Conservation (phyloP, 2,888 invertebrate species). For the Embidobia sp. region DNA sequence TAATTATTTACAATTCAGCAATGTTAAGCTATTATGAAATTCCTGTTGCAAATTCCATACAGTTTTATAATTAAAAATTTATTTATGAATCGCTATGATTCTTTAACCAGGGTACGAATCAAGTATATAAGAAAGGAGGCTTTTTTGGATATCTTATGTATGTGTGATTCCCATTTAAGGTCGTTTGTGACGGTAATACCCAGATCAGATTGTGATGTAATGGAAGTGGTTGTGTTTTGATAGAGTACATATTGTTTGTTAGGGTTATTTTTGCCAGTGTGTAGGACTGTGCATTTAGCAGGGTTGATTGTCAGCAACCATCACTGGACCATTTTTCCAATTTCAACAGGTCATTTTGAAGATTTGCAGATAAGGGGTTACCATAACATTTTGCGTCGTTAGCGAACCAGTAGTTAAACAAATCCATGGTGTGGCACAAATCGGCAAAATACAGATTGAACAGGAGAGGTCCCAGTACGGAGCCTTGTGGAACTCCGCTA, state of each 20-base stretch:
- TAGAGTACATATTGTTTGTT: neutral
- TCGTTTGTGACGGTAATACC: neutral
- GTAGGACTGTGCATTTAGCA: neutral
- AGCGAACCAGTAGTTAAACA: too few species aligned
- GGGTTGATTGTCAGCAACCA: neutral
- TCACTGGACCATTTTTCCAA: too few species aligned
- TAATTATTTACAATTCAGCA: too few species aligned
- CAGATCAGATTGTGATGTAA: neutral
- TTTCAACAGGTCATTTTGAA: too few species aligned
- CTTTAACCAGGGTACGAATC: too few species aligned
- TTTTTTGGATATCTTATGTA: neutral
- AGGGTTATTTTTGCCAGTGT: neutral
- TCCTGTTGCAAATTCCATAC: too few species aligned
- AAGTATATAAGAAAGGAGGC: neutral
- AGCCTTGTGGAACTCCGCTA: constrained; percentile 11
- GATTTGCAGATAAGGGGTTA: too few species aligned
- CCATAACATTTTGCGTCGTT: too few species aligned
- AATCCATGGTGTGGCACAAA: too few species aligned
- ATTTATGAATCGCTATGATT: too few species aligned
- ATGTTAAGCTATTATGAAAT: too few species aligned
- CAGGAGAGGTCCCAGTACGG: neutral
- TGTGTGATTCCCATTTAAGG: constrained; percentile 2
- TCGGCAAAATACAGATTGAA: constrained; percentile 6
- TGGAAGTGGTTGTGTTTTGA: neutral
- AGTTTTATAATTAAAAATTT: too few species aligned